Evolutionary conservation across 1,140 invertebrate species (phyloP).

Genomic region (Rhizoglyphus robini): DNA sequence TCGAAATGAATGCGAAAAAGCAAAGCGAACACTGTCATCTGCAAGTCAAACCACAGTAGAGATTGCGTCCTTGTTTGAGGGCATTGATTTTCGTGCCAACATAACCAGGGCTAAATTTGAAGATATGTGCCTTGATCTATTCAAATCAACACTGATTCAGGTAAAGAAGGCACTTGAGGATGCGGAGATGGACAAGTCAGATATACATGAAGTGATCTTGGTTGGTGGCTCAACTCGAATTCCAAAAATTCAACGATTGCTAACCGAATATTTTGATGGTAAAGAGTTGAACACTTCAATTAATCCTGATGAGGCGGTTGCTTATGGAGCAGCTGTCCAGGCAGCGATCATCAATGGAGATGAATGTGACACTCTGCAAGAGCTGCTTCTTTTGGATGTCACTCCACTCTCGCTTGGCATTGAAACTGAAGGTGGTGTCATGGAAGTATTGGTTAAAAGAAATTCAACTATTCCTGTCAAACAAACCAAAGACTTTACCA

Average conservation of each 20-base stretch:
- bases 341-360: slow-evolving; percentile 75
- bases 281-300: slow-evolving; percentile 91
- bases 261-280: slow-evolving; percentile 62
- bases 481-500: slow-evolving; percentile 63
- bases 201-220: slow-evolving; percentile 86
- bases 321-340: slow-evolving; percentile 62
- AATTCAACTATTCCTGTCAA: slow-evolving; percentile 93
- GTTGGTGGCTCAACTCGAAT: slow-evolving; percentile 98
- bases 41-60: slow-evolving; percentile 90
- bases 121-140: slow-evolving; percentile 83
- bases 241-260: slow-evolving; percentile 82
- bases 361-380: slow-evolving; percentile 79
- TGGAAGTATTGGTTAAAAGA: slow-evolving; percentile 85
- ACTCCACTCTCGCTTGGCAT: slow-evolving; percentile 88
- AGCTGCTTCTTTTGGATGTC: slow-evolving; percentile 80
- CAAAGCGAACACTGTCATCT: slow-evolving; percentile 88
- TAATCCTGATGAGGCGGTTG: slow-evolving; percentile 81
- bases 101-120: slow-evolving; percentile 88
- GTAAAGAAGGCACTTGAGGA: slow-evolving; percentile 32
- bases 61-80: slow-evolving; percentile 85
- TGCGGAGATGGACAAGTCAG: slow-evolving; percentile 33
- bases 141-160: slow-evolving; percentile 32
- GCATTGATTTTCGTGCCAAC: slow-evolving; percentile 90
- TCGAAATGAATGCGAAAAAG: slow-evolving; percentile 91
- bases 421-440: slow-evolving; percentile 89